A percentile compares a stretch with the other conserved stretches of the same genome.
Conservation (phyloP, 2,797 vertebrate species). For the Botia almorhae region DNA sequence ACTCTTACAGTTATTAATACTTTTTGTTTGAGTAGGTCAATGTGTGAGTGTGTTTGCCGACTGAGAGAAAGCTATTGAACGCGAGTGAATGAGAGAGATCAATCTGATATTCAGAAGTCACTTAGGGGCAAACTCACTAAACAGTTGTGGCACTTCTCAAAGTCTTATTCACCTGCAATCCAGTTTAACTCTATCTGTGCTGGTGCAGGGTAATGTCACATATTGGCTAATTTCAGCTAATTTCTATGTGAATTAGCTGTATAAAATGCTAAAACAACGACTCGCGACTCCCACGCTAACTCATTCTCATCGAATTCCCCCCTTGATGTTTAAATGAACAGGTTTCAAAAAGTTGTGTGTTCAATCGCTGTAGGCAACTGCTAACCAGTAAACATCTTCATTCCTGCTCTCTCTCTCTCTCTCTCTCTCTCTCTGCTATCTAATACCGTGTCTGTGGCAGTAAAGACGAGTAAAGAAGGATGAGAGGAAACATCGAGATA, state of each 20-base stretch:
- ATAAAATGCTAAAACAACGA: no score
- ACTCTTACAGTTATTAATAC: conserved; percentile 76
- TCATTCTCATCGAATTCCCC: conserved; percentile 18
- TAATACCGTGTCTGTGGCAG: conserved; percentile 8
- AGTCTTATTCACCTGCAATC: not conserved
- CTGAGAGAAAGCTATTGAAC: conserved; percentile 6
- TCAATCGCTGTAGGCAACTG: conserved; percentile 39
- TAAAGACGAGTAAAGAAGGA: conserved; percentile 40
- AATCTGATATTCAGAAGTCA: conserved; percentile 21
- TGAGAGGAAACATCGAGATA: conserved; percentile 34
- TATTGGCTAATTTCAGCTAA: no score
- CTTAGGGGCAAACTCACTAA: conserved; percentile 3
- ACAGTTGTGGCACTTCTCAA: conserved; percentile 3
- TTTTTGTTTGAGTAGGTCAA: conserved; percentile 50
- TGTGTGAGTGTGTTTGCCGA: conserved; percentile 22
- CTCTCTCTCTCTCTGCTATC: conserved; percentile 13
- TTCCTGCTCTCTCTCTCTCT: conserved; percentile 8
- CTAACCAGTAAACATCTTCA: conserved; percentile 35
- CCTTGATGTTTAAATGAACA: conserved; percentile 31
- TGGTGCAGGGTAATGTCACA: no score
- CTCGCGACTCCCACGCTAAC: not conserved
- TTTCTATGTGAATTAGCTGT: not conserved
- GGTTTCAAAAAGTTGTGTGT: not conserved
- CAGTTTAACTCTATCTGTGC: not conserved
- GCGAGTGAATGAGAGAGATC: conserved; percentile 9